Conservation (phyloP, 1,140 invertebrate genomes). For the Neuroterus valhalla region DNA sequence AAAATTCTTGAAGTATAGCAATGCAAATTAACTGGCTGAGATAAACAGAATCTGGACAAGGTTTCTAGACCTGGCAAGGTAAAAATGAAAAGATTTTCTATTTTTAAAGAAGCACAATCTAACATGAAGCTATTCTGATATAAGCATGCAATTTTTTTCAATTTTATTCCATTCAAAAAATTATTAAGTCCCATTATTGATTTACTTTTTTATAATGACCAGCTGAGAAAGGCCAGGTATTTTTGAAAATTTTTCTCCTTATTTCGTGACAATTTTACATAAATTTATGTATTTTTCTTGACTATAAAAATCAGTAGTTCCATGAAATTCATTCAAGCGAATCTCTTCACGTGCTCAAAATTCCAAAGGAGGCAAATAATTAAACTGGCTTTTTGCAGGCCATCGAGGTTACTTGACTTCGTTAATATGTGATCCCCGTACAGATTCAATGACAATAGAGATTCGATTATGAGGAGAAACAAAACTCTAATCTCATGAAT, state of each 20-base stretch:
- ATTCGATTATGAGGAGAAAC: not conserved
- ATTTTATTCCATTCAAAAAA: no score
- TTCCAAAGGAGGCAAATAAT: slow-evolving; percentile 2
- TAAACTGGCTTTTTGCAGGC: not conserved
- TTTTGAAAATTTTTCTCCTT: not conserved
- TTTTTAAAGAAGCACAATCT: not conserved
- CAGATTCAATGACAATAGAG: slow-evolving; percentile 9
- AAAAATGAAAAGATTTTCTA: not conserved
- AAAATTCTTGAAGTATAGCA: no score
- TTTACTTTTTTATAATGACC: no score
- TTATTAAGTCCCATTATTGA: no score
- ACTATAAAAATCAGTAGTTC: not conserved
- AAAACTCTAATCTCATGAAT: not conserved
- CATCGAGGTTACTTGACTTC: slow-evolving; percentile 25
- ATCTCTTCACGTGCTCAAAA: slow-evolving; percentile 1
- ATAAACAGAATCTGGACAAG: not conserved
- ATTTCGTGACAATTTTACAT: not conserved
- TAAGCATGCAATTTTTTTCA: not conserved
- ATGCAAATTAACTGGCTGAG: not conserved
- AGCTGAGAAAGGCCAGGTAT: not conserved
- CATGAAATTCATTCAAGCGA: slow-evolving; percentile 16
- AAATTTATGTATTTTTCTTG: not conserved
- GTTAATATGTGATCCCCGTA: slow-evolving; percentile 20
- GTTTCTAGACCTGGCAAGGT: slow-evolving; percentile 2
- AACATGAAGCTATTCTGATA: not conserved